A percentile compares a stretch with the other conserved stretches of the same genome.
phyloP scores from a whole-genome alignment of 2,888 invertebrate species.

The Yponomeuta cagnagella region DNA sequence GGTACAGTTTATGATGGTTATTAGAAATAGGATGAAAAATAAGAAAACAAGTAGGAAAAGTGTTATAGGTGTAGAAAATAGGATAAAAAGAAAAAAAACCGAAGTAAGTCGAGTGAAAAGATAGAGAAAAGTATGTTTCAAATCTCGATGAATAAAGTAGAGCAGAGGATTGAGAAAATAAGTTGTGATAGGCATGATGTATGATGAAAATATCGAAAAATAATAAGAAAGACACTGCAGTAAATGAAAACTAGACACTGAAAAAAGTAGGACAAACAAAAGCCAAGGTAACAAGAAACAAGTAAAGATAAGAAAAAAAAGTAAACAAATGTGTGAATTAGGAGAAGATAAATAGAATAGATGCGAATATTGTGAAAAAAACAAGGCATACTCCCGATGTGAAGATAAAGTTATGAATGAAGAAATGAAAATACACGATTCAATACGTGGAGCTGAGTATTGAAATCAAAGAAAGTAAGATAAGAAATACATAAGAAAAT shows the following conservation, averaged over 20 bases:
- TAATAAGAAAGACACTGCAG: background rate
- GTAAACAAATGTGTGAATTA: constrained; percentile 23
- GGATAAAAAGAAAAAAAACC: constrained; percentile 7
- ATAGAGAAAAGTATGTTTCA: constrained; percentile 3
- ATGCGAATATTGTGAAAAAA: background rate
- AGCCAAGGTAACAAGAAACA: too few species aligned
- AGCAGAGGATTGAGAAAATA: too few species aligned
- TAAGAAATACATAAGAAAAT: background rate
- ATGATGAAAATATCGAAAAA: too few species aligned
- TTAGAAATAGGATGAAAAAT: constrained; percentile 12
- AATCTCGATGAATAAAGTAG: too few species aligned
- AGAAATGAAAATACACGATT: background rate
- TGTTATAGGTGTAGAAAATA: constrained; percentile 15
- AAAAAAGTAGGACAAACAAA: too few species aligned
- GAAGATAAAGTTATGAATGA: background rate
- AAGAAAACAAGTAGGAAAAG: constrained; percentile 13
- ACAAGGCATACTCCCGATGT: too few species aligned
- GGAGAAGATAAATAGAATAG: constrained; percentile 16
- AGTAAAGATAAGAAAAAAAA: background rate
- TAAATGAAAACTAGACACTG: too few species aligned
- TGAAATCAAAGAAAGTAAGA: constrained; percentile 4
- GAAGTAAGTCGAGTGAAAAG: constrained; percentile 13
- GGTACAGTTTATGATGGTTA: background rate
- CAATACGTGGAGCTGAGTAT: background rate
- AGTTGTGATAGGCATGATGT: too few species aligned